These are phyloP conservation scores for Lottia gigantea DNA, from an alignment of 2,888 invertebrate species.

Conservation along the genomic window DNA sequence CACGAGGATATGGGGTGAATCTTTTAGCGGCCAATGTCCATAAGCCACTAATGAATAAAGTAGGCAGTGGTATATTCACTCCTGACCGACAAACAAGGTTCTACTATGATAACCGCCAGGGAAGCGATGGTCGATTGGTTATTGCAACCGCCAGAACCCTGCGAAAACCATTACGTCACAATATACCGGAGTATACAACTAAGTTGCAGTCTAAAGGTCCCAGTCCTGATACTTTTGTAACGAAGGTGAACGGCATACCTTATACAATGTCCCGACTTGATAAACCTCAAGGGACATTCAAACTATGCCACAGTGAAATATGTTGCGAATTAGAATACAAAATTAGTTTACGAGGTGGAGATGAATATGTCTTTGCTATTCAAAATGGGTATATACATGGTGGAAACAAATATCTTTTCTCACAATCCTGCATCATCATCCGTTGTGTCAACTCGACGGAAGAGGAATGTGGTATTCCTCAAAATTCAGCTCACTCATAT, in stretches of 20 bases:
- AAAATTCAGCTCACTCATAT: slow-evolving; percentile 27
- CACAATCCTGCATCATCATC: slow-evolving; percentile 48
- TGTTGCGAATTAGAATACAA: neutral
- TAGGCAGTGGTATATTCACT: slow-evolving; percentile 83
- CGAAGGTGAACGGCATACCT: neutral
- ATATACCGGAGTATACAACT: neutral
- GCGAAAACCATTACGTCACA: neutral
- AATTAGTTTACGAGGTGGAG: slow-evolving; percentile 12
- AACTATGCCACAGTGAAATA: slow-evolving; percentile 26
- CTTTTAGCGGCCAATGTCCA: slow-evolving; percentile 80
- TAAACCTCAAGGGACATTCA: slow-evolving; percentile 41
- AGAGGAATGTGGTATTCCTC: slow-evolving; percentile 36
- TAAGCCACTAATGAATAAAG: slow-evolving; percentile 68
- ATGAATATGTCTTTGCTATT: slow-evolving; percentile 51
- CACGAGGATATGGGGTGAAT: slow-evolving; percentile 73
- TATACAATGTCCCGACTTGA: neutral
- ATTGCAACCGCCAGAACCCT: slow-evolving; percentile 31
- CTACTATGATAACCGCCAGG: slow-evolving; percentile 28
- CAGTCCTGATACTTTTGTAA: neutral
- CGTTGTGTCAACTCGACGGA: slow-evolving; percentile 36
- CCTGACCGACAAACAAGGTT: slow-evolving; percentile 35
- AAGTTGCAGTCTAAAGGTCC: neutral
- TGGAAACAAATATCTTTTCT: slow-evolving; percentile 34
- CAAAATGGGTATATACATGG: slow-evolving; percentile 49
- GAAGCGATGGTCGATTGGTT: slow-evolving; percentile 32